These are phyloP conservation scores for Trisateles emortualis DNA, from an alignment of 2,888 invertebrate species.

Conservation along the genomic window DNA sequence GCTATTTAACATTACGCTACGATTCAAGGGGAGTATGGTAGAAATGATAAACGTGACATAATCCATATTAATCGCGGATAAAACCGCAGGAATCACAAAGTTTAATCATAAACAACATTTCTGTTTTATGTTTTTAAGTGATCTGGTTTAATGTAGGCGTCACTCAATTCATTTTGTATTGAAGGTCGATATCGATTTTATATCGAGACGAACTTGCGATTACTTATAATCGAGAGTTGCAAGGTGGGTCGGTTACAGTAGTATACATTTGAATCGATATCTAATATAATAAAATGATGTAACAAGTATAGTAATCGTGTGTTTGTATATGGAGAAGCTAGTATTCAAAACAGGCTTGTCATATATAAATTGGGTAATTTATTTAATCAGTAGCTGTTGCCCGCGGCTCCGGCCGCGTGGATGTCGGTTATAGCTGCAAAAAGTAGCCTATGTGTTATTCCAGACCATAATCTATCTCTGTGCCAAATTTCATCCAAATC, in stretches of 20 bases:
- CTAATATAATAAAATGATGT: constrained; percentile 35
- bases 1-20: no score
- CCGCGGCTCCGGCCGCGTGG: no score
- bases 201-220: constrained; percentile 31
- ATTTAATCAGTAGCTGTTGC: not conserved
- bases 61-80: no score
- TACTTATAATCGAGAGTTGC: constrained; percentile 26
- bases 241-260: constrained; percentile 23
- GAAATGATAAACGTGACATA: no score
- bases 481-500: no score
- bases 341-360: constrained; percentile 6
- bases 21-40: no score
- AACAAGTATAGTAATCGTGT: constrained; percentile 25
- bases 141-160: constrained; percentile 46
- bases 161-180: constrained; percentile 27
- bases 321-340: constrained; percentile 24
- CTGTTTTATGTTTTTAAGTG: constrained; percentile 27
- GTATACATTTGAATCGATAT: constrained; percentile 24
- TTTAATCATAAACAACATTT: constrained; percentile 26
- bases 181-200: constrained; percentile 42
- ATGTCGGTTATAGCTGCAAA: no score
- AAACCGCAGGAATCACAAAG: no score
- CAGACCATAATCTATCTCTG: no score
- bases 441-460: no score
- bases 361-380: not conserved